Base-by-base conservation (phyloP, 2,888 invertebrate species). In the Drosophila monieri region DNA sequence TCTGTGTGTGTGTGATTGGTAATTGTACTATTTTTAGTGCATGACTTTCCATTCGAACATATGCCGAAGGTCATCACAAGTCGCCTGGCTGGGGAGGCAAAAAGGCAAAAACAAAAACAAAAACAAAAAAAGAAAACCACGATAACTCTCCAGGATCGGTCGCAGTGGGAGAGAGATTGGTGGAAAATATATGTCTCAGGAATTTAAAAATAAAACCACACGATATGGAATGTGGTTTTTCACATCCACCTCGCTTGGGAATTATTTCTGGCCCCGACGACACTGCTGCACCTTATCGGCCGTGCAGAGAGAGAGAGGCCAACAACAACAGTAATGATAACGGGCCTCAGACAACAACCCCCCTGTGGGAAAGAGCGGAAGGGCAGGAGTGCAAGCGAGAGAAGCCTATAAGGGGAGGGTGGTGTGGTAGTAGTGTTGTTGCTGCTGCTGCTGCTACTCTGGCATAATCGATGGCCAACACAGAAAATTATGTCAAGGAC, bases 401-500 rank as follows among this genome's bases (percentile, higher is more conserved):
- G 15, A 8, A 2, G 21, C 21, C 8, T 21, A 18, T n/a, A 48
- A 9, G 9, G 32, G 21, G 39, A 23, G 47, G 15, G 21, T 3
- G 37, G 39, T 18, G 39, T 35, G 39, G 9, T 6, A n/a, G 6
- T 39, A 15, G 39, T 25, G 25, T 9, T 27, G 27, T 4, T 25
- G 6, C 25, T 25, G 6, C 25, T 25, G 3, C 18, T 21, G 30
- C 18, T 57, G 10, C 18, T n/a, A n/a, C n/a, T n/a, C n/a, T 41
- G 14, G 27, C 55, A 64, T 66, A 66, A 65, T 71, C 65, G 57
- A 73, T 65, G 56, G 52, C 27, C 56, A 41, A 23, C 21, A 32
- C 37, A 27, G 44, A 49, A 68, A 72, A 67, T 67, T 48, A 59
- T 72, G 72, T 72, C 72, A 72, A 72, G 72, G 72, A 74, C 72